Conservation (phyloP, 2,113 vertebrate genomes). For the Gopherus evgoodei region DNA sequence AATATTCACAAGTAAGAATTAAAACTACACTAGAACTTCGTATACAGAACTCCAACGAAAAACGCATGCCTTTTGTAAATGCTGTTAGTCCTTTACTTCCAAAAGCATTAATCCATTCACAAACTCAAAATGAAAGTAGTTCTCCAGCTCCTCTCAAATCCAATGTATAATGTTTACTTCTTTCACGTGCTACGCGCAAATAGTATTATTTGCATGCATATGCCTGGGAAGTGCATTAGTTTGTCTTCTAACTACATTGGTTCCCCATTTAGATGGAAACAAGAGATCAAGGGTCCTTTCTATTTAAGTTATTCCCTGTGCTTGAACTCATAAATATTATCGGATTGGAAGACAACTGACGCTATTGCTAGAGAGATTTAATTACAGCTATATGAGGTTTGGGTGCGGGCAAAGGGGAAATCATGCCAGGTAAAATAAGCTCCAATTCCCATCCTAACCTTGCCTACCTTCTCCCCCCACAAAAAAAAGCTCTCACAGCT, state of each 20-base stretch:
- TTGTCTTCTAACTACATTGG: not conserved
- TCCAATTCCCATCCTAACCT: rapidly evolving
- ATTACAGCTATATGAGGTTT: not conserved
- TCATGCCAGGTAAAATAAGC: not conserved
- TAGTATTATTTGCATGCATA: not conserved
- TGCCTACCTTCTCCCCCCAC: not conserved
- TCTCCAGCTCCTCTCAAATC: not conserved
- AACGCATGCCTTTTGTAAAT: not conserved
- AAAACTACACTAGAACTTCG: not conserved
- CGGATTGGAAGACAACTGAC: constrained; percentile 36
- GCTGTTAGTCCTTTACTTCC: constrained; percentile 6
- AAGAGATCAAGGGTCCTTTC: constrained; percentile 58
- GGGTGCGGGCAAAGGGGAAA: not conserved
- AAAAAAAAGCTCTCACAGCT: too few relatives aligned
- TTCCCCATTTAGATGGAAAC: constrained; percentile 36
- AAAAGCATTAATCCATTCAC: not conserved
- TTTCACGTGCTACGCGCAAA: not conserved
- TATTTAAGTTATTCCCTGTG: not conserved
- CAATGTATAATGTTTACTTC: not conserved
- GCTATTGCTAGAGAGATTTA: not conserved
- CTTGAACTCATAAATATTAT: constrained; percentile 27
- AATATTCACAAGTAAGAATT: not conserved
- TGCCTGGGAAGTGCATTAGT: not conserved
- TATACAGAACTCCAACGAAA: not conserved
- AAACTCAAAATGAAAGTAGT: not conserved